These are phyloP conservation scores for Esox niger DNA, from an alignment of 2,113 vertebrate genomes.

Conservation along the genomic window DNA sequence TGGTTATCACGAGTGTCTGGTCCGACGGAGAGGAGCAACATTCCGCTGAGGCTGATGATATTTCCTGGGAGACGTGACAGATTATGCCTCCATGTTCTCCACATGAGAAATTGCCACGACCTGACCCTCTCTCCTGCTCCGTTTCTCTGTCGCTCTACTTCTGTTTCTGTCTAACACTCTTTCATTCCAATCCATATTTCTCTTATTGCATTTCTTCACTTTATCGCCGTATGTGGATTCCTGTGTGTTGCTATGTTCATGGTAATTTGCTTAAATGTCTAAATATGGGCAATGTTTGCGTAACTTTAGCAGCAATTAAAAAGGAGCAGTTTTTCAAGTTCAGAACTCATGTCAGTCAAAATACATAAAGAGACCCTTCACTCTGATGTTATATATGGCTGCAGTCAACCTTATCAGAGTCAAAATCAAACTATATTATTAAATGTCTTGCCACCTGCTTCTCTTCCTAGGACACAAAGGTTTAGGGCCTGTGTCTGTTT, in stretches of 20 bases:
- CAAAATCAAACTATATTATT: not conserved
- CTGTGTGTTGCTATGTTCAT: not conserved
- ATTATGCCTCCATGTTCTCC: slow-evolving; percentile 6
- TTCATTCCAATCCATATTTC: slow-evolving; percentile 13
- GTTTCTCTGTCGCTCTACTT: not conserved
- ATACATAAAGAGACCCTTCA: no score
- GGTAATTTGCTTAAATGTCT: no score
- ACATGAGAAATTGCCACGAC: slow-evolving; percentile 3
- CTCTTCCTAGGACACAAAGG: not conserved
- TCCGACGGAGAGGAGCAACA: slow-evolving; percentile 39
- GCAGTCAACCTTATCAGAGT: not conserved
- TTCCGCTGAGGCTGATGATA: slow-evolving; percentile 11
- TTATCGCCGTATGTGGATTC: not conserved
- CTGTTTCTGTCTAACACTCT: slow-evolving; percentile 11
- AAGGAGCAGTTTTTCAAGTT: no score
- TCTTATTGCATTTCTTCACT: not conserved
- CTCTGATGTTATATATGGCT: no score
- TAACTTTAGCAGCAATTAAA: no score
- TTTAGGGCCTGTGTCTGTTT: not conserved
- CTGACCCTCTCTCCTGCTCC: not conserved
- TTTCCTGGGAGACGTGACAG: slow-evolving; percentile 32
- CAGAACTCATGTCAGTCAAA: no score
- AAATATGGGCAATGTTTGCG: no score
- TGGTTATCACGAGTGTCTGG: slow-evolving; percentile 30
- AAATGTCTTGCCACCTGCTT: not conserved